Conservation (phyloP, 1,140 invertebrate genomes). For the Aethina tumida region DNA sequence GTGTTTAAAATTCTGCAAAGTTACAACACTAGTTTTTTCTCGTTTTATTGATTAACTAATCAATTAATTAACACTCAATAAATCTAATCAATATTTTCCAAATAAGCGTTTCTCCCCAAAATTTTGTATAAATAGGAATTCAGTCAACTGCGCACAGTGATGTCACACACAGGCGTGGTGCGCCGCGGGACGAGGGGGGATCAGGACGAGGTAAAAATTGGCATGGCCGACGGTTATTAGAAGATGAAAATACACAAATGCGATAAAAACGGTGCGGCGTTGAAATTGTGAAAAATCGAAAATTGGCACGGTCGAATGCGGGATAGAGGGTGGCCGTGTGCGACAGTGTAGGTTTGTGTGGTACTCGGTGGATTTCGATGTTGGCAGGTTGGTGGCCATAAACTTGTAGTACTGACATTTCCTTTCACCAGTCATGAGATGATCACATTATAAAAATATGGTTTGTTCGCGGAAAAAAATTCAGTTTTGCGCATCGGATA, state of each 20-base stretch:
- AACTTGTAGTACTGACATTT: constrained; percentile 30
- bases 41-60: no score
- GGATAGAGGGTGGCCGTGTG: constrained; percentile 3
- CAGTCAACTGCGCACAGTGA: constrained; percentile 7
- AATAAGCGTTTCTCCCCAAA: neutral
- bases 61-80: no score
- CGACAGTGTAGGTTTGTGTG: constrained; percentile 10
- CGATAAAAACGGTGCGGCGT: constrained; percentile 15
- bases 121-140: neutral
- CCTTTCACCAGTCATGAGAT: constrained; percentile 30
- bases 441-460: constrained; percentile 21
- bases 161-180: constrained; percentile 29
- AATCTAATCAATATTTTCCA: no score
- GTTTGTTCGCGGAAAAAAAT: constrained; percentile 16
- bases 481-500: no score
- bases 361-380: constrained; percentile 4
- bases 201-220: constrained; percentile 30
- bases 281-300: constrained; percentile 6
- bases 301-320: constrained; percentile 6
- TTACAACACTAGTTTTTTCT: no score
- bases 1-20: no score
- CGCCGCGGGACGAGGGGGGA: constrained; percentile 19
- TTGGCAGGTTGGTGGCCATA: constrained; percentile 30
- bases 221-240: constrained; percentile 31
- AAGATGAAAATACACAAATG: constrained; percentile 25